These are phyloP conservation scores for Cryptocephalus moraei DNA, from an alignment of 2,888 invertebrate species.

Conservation along the genomic window DNA sequence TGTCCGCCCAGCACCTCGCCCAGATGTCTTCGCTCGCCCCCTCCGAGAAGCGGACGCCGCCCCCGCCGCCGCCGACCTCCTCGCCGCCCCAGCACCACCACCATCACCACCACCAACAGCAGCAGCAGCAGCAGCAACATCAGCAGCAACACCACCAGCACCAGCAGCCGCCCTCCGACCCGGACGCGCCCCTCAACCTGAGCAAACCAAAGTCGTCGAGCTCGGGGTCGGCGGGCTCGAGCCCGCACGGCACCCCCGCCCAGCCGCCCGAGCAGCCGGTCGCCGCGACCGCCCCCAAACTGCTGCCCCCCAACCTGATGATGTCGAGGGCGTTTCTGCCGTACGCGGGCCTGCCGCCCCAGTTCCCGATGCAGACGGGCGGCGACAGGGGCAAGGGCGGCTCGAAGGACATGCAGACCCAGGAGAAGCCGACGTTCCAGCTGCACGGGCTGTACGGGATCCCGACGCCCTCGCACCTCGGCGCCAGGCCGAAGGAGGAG, in stretches of 20 bases:
- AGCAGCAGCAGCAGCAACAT: slow-evolving; percentile 8
- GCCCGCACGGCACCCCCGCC: slow-evolving; percentile 37
- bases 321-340: slow-evolving; percentile 50
- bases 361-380: slow-evolving; percentile 39
- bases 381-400: slow-evolving; percentile 28
- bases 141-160: too few species aligned
- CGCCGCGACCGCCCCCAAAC: slow-evolving; percentile 47
- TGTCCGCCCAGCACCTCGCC: slow-evolving; percentile 47
- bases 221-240: slow-evolving; percentile 45
- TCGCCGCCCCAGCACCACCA: slow-evolving; percentile 56
- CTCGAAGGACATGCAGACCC: slow-evolving; percentile 29
- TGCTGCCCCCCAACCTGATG: slow-evolving; percentile 48
- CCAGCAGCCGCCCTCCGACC: slow-evolving; percentile 42
- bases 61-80: slow-evolving; percentile 34
- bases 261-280: slow-evolving; percentile 42
- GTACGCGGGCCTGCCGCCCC: slow-evolving; percentile 51
- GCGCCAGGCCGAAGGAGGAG: slow-evolving; percentile 24
- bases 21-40: slow-evolving; percentile 47
- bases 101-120: slow-evolving; percentile 60
- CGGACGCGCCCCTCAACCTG: slow-evolving; percentile 79
- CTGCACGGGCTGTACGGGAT: slow-evolving; percentile 36
- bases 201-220: slow-evolving; percentile 66
- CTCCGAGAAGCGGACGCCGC: slow-evolving; percentile 30
- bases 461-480: slow-evolving; percentile 31
- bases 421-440: slow-evolving; percentile 32